Base-by-base conservation (phyloP, 2,888 invertebrate genomes). In the Tineola bisselliella region DNA sequence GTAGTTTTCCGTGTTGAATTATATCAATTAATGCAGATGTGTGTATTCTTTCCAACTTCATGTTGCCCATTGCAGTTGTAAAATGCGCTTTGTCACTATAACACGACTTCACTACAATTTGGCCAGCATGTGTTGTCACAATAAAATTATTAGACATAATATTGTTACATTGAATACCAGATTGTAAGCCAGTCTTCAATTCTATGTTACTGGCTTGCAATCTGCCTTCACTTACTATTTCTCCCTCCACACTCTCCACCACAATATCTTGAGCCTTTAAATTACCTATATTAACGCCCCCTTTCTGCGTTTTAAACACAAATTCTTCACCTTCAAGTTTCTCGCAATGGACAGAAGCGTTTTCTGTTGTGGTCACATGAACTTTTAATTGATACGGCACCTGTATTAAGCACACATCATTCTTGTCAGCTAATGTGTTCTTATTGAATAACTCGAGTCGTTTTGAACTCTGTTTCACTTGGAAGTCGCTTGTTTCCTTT, bases 301-400 rank as follows among this genome's bases (percentile, higher is more conserved):
- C 88, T 67, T 83, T 84, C 15, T 84, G 76, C 18, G 88, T 87
- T 69, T 84, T 87, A 0, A 88, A 74, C 5, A 79, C 67, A 64
- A 88, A 84, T 63, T 87, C 86, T 12, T 81, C 77, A 0, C 83
- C 86, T 69, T 88, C 87, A 62, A 88, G 65, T 62, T 80, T 82
- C 0, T 74, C 68, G 63, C 88, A 67, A 64, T 80, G 75, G 11
- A 88, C 84, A 12, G 84, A 82, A 0, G 88, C 87, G 63, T 72
- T 73, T 1, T 87, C 84, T 19, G 81, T 82, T 0, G 87, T 75
- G 54, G 77, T 78, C 4, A 87, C 83, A 66, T 84, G 81, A 10
- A 87, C 81, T 64, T 82, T 84, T 15, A 87, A 70, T 62, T 87
- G 78, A 64, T 87, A 84, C n/a, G 88, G 88, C 44, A 88, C 81